Evolutionary conservation across 2,888 invertebrate genomes (phyloP).

Genomic region (Bimastos eiseni): DNA sequence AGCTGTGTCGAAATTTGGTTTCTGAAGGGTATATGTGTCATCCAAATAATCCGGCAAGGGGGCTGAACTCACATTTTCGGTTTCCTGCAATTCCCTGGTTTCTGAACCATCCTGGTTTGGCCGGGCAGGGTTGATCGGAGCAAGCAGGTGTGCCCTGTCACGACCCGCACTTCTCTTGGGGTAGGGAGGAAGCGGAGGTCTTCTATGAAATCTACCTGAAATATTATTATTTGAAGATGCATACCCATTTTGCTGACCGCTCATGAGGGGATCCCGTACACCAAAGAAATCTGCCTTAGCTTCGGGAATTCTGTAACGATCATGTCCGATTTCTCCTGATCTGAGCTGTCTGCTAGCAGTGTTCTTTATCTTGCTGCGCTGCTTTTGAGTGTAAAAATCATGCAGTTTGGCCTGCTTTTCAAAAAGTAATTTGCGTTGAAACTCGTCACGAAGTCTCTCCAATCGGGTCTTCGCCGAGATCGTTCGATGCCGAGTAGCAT

Average conservation of each 20-base stretch:
- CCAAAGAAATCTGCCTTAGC: not conserved
- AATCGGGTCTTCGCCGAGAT: not conserved
- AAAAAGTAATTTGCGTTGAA: not conserved
- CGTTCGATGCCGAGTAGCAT: not conserved
- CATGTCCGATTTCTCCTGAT: not conserved
- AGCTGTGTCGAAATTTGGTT: not conserved
- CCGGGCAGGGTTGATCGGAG: not conserved
- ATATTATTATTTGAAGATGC: not conserved
- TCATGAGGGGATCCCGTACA: not conserved
- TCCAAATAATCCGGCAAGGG: not conserved
- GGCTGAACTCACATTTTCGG: not conserved
- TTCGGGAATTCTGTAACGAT: not conserved
- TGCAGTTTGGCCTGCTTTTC: conserved; percentile 5
- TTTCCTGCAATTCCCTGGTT: not conserved
- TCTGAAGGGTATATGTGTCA: not conserved
- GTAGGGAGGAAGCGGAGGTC: conserved; percentile 13
- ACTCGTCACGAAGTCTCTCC: not conserved
- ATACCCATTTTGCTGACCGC: not conserved
- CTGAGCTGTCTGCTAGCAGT: not conserved
- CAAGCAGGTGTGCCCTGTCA: conserved; percentile 6
- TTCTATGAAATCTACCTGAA: not conserved
- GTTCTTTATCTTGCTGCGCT: not conserved
- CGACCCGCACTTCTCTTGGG: not conserved
- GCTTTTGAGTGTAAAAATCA: not conserved
- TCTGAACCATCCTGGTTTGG: not conserved